Evolutionary conservation across 2,888 invertebrate genomes (phyloP).

Genomic region (Hemistola chrysoprasaria): DNA sequence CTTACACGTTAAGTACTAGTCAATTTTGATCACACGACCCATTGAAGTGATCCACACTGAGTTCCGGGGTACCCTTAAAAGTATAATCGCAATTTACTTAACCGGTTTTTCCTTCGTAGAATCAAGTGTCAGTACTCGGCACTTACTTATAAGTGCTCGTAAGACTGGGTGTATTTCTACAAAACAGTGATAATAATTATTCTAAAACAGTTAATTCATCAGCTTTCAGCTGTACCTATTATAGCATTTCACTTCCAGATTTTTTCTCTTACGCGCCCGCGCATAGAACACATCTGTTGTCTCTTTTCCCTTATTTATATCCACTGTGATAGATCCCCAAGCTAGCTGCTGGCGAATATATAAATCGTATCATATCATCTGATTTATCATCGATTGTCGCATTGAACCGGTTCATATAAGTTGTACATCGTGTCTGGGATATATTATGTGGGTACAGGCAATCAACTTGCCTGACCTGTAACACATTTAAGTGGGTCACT

Average conservation of each 20-base stretch:
- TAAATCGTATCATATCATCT: constrained; percentile 26
- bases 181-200: constrained; percentile 4
- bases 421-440: constrained; percentile 55
- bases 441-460: constrained; percentile 65
- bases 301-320: too few species aligned
- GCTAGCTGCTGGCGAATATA: constrained; percentile 2
- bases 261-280: too few species aligned
- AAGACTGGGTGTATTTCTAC: constrained; percentile 4
- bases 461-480: constrained; percentile 64
- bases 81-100: constrained; percentile 18
- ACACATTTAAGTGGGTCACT: constrained; percentile 61
- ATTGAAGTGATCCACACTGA: not conserved
- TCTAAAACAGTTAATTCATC: too few species aligned
- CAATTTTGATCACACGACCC: too few species aligned
- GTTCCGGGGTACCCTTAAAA: constrained; percentile 5
- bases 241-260: too few species aligned
- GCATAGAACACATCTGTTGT: too few species aligned
- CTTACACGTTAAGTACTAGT: too few species aligned
- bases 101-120: constrained; percentile 16
- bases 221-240: too few species aligned
- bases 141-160: constrained; percentile 4
- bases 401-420: constrained; percentile 51
- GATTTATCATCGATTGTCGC: constrained; percentile 72
- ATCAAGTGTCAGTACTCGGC: not conserved
- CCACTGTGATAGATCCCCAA: too few species aligned